Percentiles rank a stretch among this genome's conserved stretches.
phyloP scores from a whole-genome alignment of 2,888 invertebrate species.

The Stenodema calcarata region DNA sequence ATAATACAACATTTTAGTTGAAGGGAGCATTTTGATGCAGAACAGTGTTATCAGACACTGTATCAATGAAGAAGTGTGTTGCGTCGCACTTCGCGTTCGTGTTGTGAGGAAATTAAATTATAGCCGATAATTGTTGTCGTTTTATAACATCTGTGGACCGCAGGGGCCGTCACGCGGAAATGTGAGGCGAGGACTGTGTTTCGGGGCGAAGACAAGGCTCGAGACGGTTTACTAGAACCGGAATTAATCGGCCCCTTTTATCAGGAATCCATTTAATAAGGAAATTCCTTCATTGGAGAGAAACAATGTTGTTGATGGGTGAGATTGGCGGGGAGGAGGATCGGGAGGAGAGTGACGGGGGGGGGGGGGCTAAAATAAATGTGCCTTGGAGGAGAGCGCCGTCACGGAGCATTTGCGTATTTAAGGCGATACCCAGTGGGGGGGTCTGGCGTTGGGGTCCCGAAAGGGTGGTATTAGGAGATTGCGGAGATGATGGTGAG shows the following conservation, averaged over 20 bases:
- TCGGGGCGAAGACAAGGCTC: background rate
- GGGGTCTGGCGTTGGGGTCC: background rate
- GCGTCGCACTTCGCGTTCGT: no score
- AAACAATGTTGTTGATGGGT: background rate
- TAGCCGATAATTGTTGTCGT: no score
- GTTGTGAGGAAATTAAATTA: no score
- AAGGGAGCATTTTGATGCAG: no score
- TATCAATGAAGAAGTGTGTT: no score
- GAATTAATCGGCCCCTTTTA: constrained; percentile 44
- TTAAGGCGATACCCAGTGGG: constrained; percentile 6
- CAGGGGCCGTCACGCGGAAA: no score
- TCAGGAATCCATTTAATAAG: constrained; percentile 46
- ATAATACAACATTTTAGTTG: no score
- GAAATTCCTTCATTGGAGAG: constrained; percentile 30
- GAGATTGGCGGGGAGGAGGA: background rate
- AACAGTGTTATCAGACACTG: no score
- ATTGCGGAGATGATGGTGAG: background rate
- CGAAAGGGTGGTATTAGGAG: background rate
- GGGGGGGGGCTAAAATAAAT: constrained; percentile 35
- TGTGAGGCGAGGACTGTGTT: no score
- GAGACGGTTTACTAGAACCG: constrained; percentile 11
- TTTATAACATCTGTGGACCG: no score
- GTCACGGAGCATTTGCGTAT: constrained; percentile 39
- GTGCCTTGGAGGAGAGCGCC: constrained; percentile 11
- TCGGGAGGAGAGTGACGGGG: background rate